These are phyloP conservation scores for Cherax destructor DNA, from an alignment of 1,140 invertebrate genomes.

Conservation along the genomic window DNA sequence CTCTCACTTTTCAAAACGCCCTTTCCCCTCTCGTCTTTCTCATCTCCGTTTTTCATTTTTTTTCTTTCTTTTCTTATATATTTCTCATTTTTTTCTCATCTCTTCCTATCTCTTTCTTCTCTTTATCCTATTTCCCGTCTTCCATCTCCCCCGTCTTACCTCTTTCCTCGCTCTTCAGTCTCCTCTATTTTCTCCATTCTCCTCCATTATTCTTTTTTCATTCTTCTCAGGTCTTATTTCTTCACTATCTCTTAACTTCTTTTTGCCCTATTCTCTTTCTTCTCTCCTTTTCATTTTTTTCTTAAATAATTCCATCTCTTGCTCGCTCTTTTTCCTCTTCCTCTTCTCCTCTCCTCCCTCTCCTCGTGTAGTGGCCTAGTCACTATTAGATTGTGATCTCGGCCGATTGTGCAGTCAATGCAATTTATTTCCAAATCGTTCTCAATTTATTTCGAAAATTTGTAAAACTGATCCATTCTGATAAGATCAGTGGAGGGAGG, in stretches of 20 bases:
- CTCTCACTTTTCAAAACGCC: too few relatives aligned
- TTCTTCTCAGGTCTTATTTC: background rate
- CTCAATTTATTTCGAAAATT: conserved; percentile 48
- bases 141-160: background rate
- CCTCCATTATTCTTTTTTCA: too few relatives aligned
- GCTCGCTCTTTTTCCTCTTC: background rate
- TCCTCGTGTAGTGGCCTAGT: conserved; percentile 14
- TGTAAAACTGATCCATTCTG: conserved; percentile 57
- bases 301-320: background rate
- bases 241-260: background rate
- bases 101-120: background rate
- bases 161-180: background rate
- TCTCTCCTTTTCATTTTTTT: background rate
- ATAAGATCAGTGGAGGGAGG: conserved; percentile 37
- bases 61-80: background rate
- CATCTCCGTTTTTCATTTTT: background rate
- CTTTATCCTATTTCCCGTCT: background rate
- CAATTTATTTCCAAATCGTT: conserved; percentile 57
- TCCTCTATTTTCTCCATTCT: background rate
- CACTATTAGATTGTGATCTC: conserved; percentile 45
- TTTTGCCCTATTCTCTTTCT: background rate
- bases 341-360: conserved; percentile 25
- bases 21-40: background rate
- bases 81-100: background rate
- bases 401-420: conserved; percentile 43